Conservation (phyloP, 2,888 invertebrate genomes). For the Lycocerus yunnanus region DNA sequence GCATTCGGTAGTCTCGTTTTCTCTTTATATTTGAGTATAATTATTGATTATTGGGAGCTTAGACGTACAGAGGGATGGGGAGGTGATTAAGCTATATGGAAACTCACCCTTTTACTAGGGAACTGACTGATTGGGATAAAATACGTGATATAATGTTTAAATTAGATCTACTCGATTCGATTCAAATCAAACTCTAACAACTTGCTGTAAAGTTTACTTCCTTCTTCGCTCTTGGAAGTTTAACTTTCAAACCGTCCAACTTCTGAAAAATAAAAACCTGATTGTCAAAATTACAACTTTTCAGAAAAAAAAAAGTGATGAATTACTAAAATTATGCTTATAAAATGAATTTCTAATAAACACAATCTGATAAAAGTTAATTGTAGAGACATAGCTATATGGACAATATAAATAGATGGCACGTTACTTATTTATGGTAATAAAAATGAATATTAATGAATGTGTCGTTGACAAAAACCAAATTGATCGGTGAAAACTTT, state of each 20-base stretch:
- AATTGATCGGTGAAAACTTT: background rate
- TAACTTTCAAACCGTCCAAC: background rate
- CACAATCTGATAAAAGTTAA: constrained; percentile 1
- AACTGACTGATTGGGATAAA: constrained; percentile 56
- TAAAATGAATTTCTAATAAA: background rate
- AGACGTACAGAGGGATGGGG: constrained; percentile 53
- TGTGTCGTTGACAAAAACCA: background rate
- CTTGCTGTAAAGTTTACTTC: constrained; percentile 13
- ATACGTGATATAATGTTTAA: constrained; percentile 57
- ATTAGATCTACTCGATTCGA: constrained; percentile 43
- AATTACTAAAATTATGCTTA: background rate
- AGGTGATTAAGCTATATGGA: constrained; percentile 65
- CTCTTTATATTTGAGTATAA: constrained; percentile 66
- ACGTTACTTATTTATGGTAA: constrained; percentile 7
- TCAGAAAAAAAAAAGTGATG: background rate
- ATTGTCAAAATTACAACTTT: background rate
- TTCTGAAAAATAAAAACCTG: background rate
- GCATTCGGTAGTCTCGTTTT: constrained; percentile 54
- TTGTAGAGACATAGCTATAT: background rate
- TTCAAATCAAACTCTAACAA: constrained; percentile 4
- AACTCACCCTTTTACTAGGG: constrained; percentile 58
- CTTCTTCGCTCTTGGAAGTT: background rate
- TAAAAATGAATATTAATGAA: constrained; percentile 3
- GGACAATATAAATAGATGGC: background rate
- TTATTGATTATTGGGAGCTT: constrained; percentile 65